Conservation (phyloP, 23 tunicate species). For the Aplidium turbinatum region DNA sequence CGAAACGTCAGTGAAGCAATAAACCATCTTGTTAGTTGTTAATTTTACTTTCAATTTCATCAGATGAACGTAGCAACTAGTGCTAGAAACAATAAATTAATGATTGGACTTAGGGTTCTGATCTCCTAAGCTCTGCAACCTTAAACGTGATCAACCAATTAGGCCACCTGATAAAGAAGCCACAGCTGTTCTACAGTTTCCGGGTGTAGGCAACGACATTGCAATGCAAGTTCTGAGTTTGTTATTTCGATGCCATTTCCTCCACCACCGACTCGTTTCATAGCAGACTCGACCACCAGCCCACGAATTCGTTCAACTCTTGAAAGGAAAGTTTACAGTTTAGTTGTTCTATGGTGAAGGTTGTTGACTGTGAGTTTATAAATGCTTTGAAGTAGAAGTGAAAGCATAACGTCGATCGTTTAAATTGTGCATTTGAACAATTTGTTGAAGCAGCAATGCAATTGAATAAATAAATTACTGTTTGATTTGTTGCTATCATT, state of each 20-base stretch:
- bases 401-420: too few relatives aligned
- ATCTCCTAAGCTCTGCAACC: too few relatives aligned
- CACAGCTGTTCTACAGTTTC: conserved; percentile 89
- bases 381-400: too few relatives aligned
- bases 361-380: background rate
- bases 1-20: too few relatives aligned
- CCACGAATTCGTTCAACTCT: conserved; percentile 85
- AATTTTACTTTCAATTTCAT: too few relatives aligned
- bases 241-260: conserved; percentile 64
- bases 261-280: conserved; percentile 71
- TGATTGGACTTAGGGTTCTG: too few relatives aligned
- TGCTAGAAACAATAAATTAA: too few relatives aligned
- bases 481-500: too few relatives aligned
- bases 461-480: background rate
- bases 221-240: conserved; percentile 68
- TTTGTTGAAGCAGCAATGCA: too few relatives aligned
- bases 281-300: conserved; percentile 69
- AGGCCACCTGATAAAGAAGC: conserved; percentile 75
- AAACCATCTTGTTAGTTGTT: too few relatives aligned
- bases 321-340: background rate
- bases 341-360: background rate
- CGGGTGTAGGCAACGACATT: conserved; percentile 79
- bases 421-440: too few relatives aligned
- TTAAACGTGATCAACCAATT: background rate
- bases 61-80: too few relatives aligned